Evolutionary conservation across 2,797 vertebrate species (phyloP), one percentile per base, ranked within the genome.

Genomic region (Morelia viridis): DNA sequence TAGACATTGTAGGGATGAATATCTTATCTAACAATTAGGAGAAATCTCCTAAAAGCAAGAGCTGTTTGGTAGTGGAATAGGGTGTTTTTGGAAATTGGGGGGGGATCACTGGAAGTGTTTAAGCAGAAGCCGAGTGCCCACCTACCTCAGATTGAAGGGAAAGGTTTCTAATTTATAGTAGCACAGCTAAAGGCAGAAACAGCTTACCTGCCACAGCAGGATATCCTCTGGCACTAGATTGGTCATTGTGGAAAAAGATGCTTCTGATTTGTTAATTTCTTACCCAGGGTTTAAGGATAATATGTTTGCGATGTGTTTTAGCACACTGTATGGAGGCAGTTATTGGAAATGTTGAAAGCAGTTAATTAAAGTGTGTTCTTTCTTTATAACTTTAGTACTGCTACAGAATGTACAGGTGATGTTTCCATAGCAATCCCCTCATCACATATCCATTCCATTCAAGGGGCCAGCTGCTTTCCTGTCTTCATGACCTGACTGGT

Each of bases 351-450:
- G 50, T 58, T 46, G 56, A 56, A 71, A 90, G 87, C 7, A 35
- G 46, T 91, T 94, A 91, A 88, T 26, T 91, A 64, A 86, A 94
- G 89, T 0, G 0, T 65, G 80, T 0, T 92, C 28, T 88, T 91
- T 92, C 88, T 35, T 89, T 89, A 80, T 46, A 41, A 65, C 15
- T 92, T 61, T 60, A 87, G 58, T 83, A 85, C 87, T 92, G 90
- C 94, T 90, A 90, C 9, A 83, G 68, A 83, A n/a, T 8, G 8
- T 89, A 50, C 88, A 90, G 89, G 88, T 94, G 85, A 31, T 94
- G 31, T 94, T 94, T 93, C 90, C 90, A 95, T 93, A 94, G 88
- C 22, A 89, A 15, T 60, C 24, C 86, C 88, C 57, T 61, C 2
- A 11, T 28, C 41, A 92, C 8, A 11, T n/a, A 60, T 57, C 80